Conservation (phyloP, 2,797 vertebrate genomes). For the Tragelaphus eurycerus region DNA sequence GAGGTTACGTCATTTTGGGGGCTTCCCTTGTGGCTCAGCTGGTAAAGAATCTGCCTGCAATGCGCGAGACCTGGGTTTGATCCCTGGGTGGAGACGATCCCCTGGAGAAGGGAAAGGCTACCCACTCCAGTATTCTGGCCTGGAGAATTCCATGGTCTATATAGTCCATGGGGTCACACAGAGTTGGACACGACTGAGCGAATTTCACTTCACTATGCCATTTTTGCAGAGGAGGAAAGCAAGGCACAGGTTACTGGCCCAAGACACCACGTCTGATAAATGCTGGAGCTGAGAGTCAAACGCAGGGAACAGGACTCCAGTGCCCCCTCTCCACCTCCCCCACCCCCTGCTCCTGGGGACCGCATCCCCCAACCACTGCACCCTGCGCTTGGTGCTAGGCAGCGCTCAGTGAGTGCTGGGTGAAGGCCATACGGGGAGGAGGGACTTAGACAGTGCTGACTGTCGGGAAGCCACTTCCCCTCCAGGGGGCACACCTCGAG, state of each 20-base stretch:
- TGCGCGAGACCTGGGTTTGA: neutral
- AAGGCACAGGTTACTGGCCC: neutral
- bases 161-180: neutral
- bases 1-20: neutral
- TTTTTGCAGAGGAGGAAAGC: neutral
- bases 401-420: neutral
- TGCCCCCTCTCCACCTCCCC: neutral
- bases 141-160: neutral
- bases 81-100: neutral
- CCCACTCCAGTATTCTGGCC: neutral
- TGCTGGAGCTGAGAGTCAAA: neutral
- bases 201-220: neutral
- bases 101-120: neutral
- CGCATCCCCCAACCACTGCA: neutral
- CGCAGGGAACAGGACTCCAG: no score
- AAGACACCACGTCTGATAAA: neutral
- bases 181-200: neutral
- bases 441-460: neutral
- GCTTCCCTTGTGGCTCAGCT: neutral
- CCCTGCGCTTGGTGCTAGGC: neutral
- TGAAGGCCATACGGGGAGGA: accelerated
- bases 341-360: neutral
- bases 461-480: neutral
- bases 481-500: neutral
- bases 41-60: neutral